Base-by-base conservation (phyloP, 2,113 vertebrate genomes). In the Ictidomys tridecemlineatus region DNA sequence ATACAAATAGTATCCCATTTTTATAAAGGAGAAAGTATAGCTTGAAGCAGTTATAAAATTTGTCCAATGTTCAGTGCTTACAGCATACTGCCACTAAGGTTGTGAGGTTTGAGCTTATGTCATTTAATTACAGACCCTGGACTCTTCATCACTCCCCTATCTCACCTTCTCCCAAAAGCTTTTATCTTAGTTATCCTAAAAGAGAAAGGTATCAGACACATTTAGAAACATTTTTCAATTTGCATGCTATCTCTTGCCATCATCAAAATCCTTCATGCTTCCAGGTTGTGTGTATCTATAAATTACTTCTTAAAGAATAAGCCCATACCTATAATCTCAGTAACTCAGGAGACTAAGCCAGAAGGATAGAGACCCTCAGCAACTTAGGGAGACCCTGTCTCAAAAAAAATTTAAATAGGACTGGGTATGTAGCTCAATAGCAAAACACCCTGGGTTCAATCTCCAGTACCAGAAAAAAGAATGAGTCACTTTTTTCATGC, bases 191-290 rank as follows among this genome's bases (percentile, higher is more conserved):
- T 92, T 48, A 34, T 65, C 53, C 39, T n/a, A 34, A 1, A 45
- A 92, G 45, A 94, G 89, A 84, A 83, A 69, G 34, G 32, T 34
- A 18, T 9, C 7, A 32, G 53, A 17, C n/a, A 90, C 12, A 79
- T 30, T 85, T 2, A 83, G 53, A 78, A 90, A 89, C 28, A 80
- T 58, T 95, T 95, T 79, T 74, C n/a, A 85, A 72, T 58, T 61
- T 80, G 70, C 10, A 58, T 67, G 74, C 76, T 82, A 92, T 92
- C 53, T 92, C 65, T 53, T 85, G 37, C n/a, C 53, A 48, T 48
- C 37, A 79, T 80, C n/a, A 79, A 85, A 79, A 90, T 37, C 13
- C 77, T 83, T 1, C 22, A 84, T 26, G 18, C 30, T 48, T 70
- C 53, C 42, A 69, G 32, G 34, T 39, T n/a, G 34, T 30, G 67